Evolutionary conservation across 2,113 vertebrate species (phyloP), one percentile per base, ranked within the genome.

Genomic region (Cinclus cinclus): DNA sequence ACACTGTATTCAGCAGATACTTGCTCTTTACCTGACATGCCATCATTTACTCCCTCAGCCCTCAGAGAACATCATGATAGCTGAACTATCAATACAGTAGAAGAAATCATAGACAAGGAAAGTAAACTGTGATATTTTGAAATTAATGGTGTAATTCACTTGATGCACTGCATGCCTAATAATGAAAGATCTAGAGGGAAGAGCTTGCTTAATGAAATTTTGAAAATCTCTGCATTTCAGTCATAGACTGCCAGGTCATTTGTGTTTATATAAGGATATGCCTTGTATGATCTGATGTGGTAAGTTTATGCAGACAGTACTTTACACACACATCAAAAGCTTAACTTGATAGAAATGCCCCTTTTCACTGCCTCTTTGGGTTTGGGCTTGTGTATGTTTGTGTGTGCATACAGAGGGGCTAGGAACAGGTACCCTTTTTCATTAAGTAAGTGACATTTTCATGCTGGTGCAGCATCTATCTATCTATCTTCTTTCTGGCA

Each of bases 401-500:
- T 78, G 76, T 63, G 44, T 68, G 75, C 68, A 25, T 58, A 73
- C 55, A 60, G 90, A 91, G 70, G 90, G 93, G 92, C 97, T 97
- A 94, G 79, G 94, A 95, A 39, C 83, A 87, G 96, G 92, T 87
- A 96, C 84, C 91, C 94, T 97, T 87, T 98, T 98, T 98, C 97
- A 97, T 98, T 97, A 97, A 96, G 95, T 96, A 94, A 89, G 91
- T 96, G 83, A 97, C 96, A 98, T 98, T 98, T 98, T 97, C 97
- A 95, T 97, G 97, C 96, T 90, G 93, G 96, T 95, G 95, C 97
- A 97, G 97, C 97, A 97, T 96, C 97, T 97, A 98, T 98, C 98
- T 97, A 98, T 98, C 98, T 97, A 79, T 98, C 98, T 98, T 98
- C 97, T 98, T 95, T 97, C 97, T 98, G 97, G 98, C 97, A 97